Evolutionary conservation across 2,888 invertebrate species (phyloP).

Genomic region (Tribolium freemani): DNA sequence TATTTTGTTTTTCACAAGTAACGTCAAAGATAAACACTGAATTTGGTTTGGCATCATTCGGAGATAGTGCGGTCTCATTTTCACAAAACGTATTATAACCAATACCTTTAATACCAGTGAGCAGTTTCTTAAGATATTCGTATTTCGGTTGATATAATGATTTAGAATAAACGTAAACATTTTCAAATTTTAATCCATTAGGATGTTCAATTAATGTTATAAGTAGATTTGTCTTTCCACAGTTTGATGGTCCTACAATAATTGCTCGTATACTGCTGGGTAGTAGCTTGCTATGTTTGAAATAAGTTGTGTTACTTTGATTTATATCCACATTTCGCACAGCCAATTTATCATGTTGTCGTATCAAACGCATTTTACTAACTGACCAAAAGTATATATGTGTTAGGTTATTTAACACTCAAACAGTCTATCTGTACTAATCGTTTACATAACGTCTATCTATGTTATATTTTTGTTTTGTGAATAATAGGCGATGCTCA

Average conservation of each 20-base stretch:
- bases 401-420: too few relatives aligned
- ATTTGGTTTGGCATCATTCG: constrained; percentile 51
- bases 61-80: constrained; percentile 49
- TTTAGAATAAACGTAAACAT: too few relatives aligned
- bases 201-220: too few relatives aligned
- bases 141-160: too few relatives aligned
- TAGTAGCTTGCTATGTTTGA: constrained; percentile 54
- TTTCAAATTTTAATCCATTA: too few relatives aligned
- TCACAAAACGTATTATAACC: constrained; percentile 50
- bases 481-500: too few relatives aligned
- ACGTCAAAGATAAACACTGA: constrained; percentile 64
- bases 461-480: too few relatives aligned
- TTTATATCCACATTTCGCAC: constrained; percentile 23
- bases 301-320: background rate
- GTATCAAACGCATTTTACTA: too few relatives aligned
- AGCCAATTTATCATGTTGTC: constrained; percentile 22
- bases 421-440: constrained; percentile 34
- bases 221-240: constrained; percentile 63
- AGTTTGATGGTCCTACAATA: constrained; percentile 61
- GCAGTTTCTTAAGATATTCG: too few relatives aligned
- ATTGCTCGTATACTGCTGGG: constrained; percentile 54
- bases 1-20: too few relatives aligned
- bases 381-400: too few relatives aligned
- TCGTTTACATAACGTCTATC: too few relatives aligned
- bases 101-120: constrained; percentile 50